Percentiles rank a stretch among this genome's conserved stretches.
phyloP scores from a whole-genome alignment of 1,140 invertebrate genomes.

The Apis mellifera region Amel_HAv3.1 CM009936.2:17634001-17634500 shows the following conservation, averaged over 20 bases:
- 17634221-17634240: slow-evolving; percentile 14
- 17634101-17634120: slow-evolving; percentile 19
- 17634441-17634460: too few relatives aligned
- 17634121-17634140: slow-evolving; percentile 14
- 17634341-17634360: background rate
- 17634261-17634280: slow-evolving; percentile 2
- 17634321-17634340: background rate
- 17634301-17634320: background rate
- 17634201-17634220: slow-evolving; percentile 10
- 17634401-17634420: too few relatives aligned
- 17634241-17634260: background rate
- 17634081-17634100: slow-evolving; percentile 21
- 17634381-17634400: too few relatives aligned
- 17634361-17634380: too few relatives aligned
- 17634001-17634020: slow-evolving; percentile 8
- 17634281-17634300: background rate
- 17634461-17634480: slow-evolving; percentile 42
- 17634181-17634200: slow-evolving; percentile 18
- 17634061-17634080: slow-evolving; percentile 2
- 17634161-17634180: slow-evolving; percentile 16
- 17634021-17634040: background rate
- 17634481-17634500: slow-evolving; percentile 71
- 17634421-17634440: too few relatives aligned
- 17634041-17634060: slow-evolving; percentile 10
- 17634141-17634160: slow-evolving; percentile 1